Evolutionary conservation across 92 coral and sea anemone species (phyloP), one percentile per base, ranked within the genome.

Genomic region (Virgularia gustaviana): DNA sequence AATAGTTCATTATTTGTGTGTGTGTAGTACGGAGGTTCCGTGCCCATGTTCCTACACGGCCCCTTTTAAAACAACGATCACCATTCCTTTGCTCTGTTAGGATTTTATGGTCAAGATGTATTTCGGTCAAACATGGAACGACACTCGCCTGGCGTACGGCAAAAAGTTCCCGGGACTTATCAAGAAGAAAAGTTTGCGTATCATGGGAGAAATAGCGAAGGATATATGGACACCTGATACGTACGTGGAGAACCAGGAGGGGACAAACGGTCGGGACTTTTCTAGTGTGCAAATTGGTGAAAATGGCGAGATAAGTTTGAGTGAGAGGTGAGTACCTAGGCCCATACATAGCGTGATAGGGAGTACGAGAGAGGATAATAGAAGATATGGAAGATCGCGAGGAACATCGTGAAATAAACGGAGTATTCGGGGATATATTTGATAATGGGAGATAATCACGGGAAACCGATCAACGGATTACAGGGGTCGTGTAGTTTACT

Each of bases 141-240:
- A 65, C 56, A 65, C 54, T 43, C 24, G 72, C 34, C 56, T 65
- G 36, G 36, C 36, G 1, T 65, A 39, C 30, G 72, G 72, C 1
- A 10, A 42, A 30, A 41, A 65, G 28, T 37, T 65, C 9, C 19
- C 1, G 18, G 72, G 72, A 19, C 1, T 24, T 11, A 6, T 6
- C 16, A 1, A 65, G 18, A 65, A 29, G 36, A 37, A 30, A 0
- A 41, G 18, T 65, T 33, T 65, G 35, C 41, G 72, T 13, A 49
- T 42, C 20, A 32, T 37, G 16, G 72, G 72, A 2, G 56, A 65
- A 9, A n/a, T 1, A 20, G 33, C 12, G 10, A 28, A 65, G 12
- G 72, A 65, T 2, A 27, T 65, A 41, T 65, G 72, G 72, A 65
- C 36, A 19, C 72, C 72, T 0, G 72, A 65, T 37, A 41, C 72